Base-by-base conservation (phyloP, 2,113 vertebrate species). In the Calidris pygmaea region DNA sequence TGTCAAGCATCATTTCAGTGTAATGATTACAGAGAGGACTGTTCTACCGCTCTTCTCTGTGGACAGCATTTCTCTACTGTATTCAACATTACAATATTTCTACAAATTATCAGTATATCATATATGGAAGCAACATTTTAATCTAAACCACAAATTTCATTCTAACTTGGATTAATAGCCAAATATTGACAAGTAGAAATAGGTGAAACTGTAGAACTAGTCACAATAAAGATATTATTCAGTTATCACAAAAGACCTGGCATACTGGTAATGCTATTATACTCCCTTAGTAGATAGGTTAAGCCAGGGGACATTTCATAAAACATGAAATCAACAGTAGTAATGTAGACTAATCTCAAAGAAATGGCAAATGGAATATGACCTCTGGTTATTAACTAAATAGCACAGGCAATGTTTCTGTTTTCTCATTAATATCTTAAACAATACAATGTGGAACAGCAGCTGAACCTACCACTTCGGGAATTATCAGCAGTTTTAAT, bases 401-500 rank as follows among this genome's bases (percentile, higher is more conserved):
- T 68, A 88, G 35, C 43, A 58, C 43, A 83, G 55, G 21, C 53
- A 86, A 11, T 68, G 35, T 90, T 96, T 88, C 65, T 92, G 22
- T 86, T 95, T 96, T 88, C 62, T 84, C 76, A 78, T 96, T 93
- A 92, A 89, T 95, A 92, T 91, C 67, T 37, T 66, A 34, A 94
- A 56, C 21, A 92, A 60, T 32, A 39, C 56, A 91, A 73, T 78
- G 87, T 73, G 41, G 34, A 92, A 74, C 35, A 87, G 78, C 59
- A 93, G 67, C 23, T 68, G 29, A 97, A 89, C 6, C 10, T 63
- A 22, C 43, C 72, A 78, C 89, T 93, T 50, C 58, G 71, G 91
- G 91, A 96, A 90, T 87, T 87, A 72, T 76, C 82, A 41, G 63
- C 82, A 89, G 26, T 85, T 86, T 94, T 95, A 96, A 95, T 94